Base-by-base conservation (phyloP, 2,888 invertebrate genomes). In the Meiosimyza platycephala region DNA sequence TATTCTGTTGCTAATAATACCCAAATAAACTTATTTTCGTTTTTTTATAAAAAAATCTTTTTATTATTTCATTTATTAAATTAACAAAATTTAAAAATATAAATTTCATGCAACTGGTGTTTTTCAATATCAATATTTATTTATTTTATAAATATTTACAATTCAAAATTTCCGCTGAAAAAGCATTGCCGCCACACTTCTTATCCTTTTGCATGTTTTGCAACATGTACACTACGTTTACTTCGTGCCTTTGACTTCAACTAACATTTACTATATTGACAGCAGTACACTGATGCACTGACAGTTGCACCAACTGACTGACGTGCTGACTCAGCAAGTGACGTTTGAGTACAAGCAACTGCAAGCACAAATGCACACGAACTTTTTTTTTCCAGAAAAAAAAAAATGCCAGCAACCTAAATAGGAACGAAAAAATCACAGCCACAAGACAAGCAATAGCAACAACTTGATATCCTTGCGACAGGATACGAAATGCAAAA, bases 11-110 rank as follows among this genome's bases (percentile, higher is more conserved):
- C 2, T 68, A n/a, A n/a, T n/a, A n/a, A n/a, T n/a, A n/a, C n/a
- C n/a, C n/a, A n/a, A n/a, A n/a, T n/a, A n/a, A n/a, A n/a, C n/a
- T n/a, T n/a, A n/a, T n/a, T n/a, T n/a, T n/a, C n/a, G n/a, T n/a
- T n/a, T n/a, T n/a, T n/a, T n/a, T n/a, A n/a, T n/a, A 64, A 63
- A 13, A 60, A 72, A 62, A 71, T 73, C 71, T 18, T 73, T 69
- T 50, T 66, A 3, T 3, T 12, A 1, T 3, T 18, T 62, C 6
- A 1, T 40, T 2, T 7, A 1, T 40, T 40, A 1, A 40, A 9
- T 9, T 6, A 40, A 7, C 9, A 6, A 40, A 6, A 40, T 40
- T 40, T 40, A 1, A 40, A 9, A 40, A 6, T 9, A 2, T 1
- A 9, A 6, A 40, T 40, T 9, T 9, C 9, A 7, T 9, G 28